Base-by-base conservation (phyloP, 2,797 vertebrate species). In the Falco novaeseelandiae region DNA sequence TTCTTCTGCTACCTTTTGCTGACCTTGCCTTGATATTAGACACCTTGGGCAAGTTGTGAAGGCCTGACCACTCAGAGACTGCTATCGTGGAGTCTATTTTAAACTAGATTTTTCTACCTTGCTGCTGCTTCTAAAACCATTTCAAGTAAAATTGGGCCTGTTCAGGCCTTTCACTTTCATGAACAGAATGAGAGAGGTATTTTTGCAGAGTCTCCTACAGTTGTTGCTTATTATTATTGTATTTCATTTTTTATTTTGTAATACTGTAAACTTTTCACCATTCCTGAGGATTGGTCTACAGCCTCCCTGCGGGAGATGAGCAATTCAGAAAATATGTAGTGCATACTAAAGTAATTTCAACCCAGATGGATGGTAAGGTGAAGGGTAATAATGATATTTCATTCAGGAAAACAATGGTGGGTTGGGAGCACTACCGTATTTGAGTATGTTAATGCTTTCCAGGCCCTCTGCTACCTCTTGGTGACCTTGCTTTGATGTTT, bases 401-500 rank as follows among this genome's bases (percentile, higher is more conserved):
- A 70, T 85, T 59, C 78, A 70, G 74, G 63, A 89, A 80, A 55
- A 83, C n/a, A 49, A 72, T 22, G 44, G 63, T 87, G 57, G 14
- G 14, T 69, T 84, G 65, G 34, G 73, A 73, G 30, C 22, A 27
- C 89, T 86, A 67, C 32, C 59, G 54, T 72, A 54, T 82, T 86
- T 58, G 77, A 79, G 38, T 83, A 58, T 87, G 86, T 70, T 94
- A 96, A 96, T 90, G 66, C 66, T 92, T 95, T 84, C 73, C 70
- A 73, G 78, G 67, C 81, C 82, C 42, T 87, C 62, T 90, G 63
- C 84, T 83, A 81, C 89, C 87, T 93, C 69, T 87, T 83, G 61
- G 49, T 96, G 95, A 96, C 91, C 93, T 94, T 96, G 87, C 88
- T 95, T 85, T 92, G 87, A 92, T 83, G 57, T 44, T 82, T 69